phyloP scores from a whole-genome alignment of 1,140 invertebrate species.

The Lysiphlebus fabarum region DNA sequence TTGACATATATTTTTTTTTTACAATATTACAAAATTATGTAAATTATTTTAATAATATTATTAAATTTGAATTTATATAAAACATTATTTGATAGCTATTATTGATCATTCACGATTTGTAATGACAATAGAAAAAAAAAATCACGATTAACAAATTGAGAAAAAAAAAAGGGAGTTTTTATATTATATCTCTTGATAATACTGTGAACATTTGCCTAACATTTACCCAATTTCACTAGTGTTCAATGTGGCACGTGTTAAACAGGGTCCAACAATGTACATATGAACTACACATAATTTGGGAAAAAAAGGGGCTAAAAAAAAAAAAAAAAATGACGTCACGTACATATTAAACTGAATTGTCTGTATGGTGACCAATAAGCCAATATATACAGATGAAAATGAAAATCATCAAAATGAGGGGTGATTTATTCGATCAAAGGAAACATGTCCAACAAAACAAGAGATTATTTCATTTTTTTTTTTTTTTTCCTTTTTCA shows the following conservation, averaged over 20 bases:
- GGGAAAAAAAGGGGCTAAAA: not conserved
- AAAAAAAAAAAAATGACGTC: constrained; percentile 1
- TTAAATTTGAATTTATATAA: not conserved
- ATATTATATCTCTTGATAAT: no score
- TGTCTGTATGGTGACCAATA: not conserved
- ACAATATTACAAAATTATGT: not conserved
- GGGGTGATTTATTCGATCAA: constrained; percentile 14
- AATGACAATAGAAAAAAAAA: not conserved
- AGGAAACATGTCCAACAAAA: not conserved
- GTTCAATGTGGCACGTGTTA: no score
- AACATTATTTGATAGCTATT: constrained; percentile 6
- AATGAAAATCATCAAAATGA: constrained; percentile 14
- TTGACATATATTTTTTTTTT: not conserved
- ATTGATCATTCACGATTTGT: not conserved
- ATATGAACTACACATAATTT: not conserved
- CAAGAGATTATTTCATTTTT: not conserved
- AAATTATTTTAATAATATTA: not conserved
- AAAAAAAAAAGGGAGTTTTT: not conserved
- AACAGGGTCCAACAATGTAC: no score
- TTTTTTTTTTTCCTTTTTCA: no score
- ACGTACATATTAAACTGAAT: constrained; percentile 1
- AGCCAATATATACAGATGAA: not conserved
- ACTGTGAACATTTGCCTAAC: no score
- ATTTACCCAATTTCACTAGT: no score
- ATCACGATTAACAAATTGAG: constrained; percentile 1